Evolutionary conservation across 2,113 vertebrate genomes (phyloP).

Genomic region (Eublepharis macularius): DNA sequence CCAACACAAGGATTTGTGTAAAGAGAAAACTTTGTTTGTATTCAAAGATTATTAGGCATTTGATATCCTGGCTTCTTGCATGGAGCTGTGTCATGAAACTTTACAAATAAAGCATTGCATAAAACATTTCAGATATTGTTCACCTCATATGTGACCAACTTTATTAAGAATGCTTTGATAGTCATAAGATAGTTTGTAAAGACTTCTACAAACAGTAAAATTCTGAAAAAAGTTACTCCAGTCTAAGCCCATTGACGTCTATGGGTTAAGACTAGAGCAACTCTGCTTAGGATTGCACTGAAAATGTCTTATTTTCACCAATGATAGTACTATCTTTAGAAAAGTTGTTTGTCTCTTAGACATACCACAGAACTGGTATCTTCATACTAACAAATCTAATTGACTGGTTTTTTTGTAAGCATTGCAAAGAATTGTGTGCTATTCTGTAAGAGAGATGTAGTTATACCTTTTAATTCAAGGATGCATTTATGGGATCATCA

Average conservation of each 20-base stretch:
- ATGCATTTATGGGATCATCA: neutral
- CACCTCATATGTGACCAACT: conserved; percentile 33
- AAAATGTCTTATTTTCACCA: neutral
- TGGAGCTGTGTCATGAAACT: conserved; percentile 36
- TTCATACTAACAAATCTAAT: neutral
- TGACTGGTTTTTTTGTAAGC: neutral
- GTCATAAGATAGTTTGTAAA: neutral
- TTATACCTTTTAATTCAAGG: neutral
- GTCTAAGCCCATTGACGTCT: no score
- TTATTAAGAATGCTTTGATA: conserved; percentile 23
- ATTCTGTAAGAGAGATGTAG: neutral
- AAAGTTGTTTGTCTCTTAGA: neutral
- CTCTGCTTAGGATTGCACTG: no score
- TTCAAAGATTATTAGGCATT: conserved; percentile 14
- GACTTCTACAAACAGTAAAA: neutral
- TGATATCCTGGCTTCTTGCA: conserved; percentile 28
- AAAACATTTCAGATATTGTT: neutral
- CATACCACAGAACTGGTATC: neutral
- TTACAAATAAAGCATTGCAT: conserved; percentile 22
- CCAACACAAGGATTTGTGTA: conserved; percentile 15
- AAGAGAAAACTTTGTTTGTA: conserved; percentile 13
- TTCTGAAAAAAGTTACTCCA: no score
- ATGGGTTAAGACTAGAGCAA: no score
- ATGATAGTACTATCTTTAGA: neutral
- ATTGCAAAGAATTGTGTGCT: neutral